Percentiles rank a stretch among this genome's conserved stretches.
phyloP scores from a whole-genome alignment of 2,888 invertebrate genomes.

The Ariolimax columbianus region DNA sequence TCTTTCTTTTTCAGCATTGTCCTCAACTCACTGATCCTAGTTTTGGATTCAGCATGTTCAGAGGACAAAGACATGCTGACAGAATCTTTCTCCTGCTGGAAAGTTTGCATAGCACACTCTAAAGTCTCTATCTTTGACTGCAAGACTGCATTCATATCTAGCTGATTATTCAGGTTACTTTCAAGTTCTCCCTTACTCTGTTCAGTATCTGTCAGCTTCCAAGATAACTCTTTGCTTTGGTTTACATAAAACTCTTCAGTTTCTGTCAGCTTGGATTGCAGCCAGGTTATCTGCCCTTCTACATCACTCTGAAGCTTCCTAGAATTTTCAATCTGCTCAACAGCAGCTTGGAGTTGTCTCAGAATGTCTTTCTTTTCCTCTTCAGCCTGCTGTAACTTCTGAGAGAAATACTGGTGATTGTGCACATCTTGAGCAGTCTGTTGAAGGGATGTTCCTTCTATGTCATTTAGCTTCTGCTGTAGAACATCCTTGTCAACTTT shows the following conservation, averaged over 20 bases:
- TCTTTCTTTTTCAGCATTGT: slow-evolving; percentile 49
- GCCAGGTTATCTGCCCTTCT: neutral
- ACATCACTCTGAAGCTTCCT: neutral
- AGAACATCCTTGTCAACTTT: slow-evolving; percentile 7
- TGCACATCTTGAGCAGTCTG: neutral
- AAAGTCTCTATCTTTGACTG: slow-evolving; percentile 32
- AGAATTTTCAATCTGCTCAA: neutral
- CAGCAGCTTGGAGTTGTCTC: neutral
- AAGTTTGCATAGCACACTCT: slow-evolving; percentile 3
- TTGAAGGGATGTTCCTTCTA: neutral
- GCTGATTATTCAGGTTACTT: slow-evolving; percentile 28
- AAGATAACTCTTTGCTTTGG: slow-evolving; percentile 23
- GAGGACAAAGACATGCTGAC: neutral
- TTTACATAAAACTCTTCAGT: slow-evolving; percentile 27
- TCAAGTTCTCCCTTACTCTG: neutral
- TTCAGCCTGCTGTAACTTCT: neutral
- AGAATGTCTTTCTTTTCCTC: slow-evolving; percentile 37
- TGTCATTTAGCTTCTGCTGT: slow-evolving; percentile 10
- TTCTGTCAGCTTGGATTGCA: slow-evolving; percentile 29
- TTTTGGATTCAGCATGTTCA: slow-evolving; percentile 26
- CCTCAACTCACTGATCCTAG: slow-evolving; percentile 38
- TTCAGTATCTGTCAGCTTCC: slow-evolving; percentile 25
- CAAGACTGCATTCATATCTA: slow-evolving; percentile 13
- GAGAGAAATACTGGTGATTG: neutral
- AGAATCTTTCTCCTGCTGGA: slow-evolving; percentile 28